Base-by-base conservation (phyloP, 1,140 invertebrate species). In the Arion vulgaris region DNA sequence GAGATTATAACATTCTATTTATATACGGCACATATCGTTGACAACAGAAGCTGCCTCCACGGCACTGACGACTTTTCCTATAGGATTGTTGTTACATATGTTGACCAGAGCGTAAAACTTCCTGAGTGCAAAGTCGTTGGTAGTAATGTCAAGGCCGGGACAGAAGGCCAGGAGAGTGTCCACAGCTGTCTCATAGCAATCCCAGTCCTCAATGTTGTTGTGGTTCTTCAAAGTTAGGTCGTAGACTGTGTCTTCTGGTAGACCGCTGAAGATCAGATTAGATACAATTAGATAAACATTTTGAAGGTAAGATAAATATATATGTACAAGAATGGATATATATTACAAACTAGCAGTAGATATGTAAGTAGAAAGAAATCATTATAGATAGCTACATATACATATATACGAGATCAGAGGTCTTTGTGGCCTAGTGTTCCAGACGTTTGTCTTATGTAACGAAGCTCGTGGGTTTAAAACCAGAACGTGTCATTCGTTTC, bases 101-200 rank as follows among this genome's bases (percentile, higher is more conserved):
- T 94, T 94, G 26, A 92, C 92, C 78, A 94, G 88, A 9, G 91
- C 86, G 86, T 93, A 93, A 45, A 93, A 87, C 62, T 93, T 90
- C 74, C 92, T 89, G 62, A 93, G 82, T 34, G 92, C 92, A 86
- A 92, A 93, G 32, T 91, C 90, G 87, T 93, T 91, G 91, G 92
- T 83, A 28, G 36, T 71, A 23, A 71, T 32, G 78, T 69, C 62
- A 7, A 80, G 19, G 9, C 66, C 39, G 9, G 78, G 78, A 32
- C 78, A 80, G 39, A 80, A 49, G 38, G 26, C 38, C 15, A 80
- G 28, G 36, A 80, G 78, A 32, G 38, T 45, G 78, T 80, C 78
- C 38, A 80, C 78, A 1, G 41, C 41, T 11, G 34, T 49, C 62
- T 80, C 62, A 41, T 80, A 80, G 41, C 78, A 80, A 41, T 80